Percentiles rank a stretch among this genome's conserved stretches.
These are phyloP conservation scores for Vesta saturnalis DNA, from an alignment of 2,888 invertebrate species.

Conservation along the genomic window DNA sequence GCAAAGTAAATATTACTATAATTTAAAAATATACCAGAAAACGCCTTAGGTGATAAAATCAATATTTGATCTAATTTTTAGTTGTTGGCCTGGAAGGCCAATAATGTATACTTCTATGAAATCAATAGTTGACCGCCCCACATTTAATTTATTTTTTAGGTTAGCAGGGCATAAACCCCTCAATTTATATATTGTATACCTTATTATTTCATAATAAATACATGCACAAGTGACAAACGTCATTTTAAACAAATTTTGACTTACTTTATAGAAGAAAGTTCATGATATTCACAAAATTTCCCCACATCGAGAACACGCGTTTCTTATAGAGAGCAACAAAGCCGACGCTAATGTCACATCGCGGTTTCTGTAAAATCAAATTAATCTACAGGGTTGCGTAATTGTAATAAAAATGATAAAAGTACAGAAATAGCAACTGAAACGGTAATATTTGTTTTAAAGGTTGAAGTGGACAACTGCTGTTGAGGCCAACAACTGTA, in stretches of 20 bases:
- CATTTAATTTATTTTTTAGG: slow-evolving; percentile 2
- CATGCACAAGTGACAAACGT: not conserved
- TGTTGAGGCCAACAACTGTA: not conserved
- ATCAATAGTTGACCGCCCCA: not conserved
- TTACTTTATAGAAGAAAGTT: not conserved
- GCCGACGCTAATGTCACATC: not conserved
- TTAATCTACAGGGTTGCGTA: not conserved
- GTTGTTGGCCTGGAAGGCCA: not conserved
- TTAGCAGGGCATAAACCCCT: not conserved
- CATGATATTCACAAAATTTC: not conserved
- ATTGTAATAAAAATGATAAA: not conserved
- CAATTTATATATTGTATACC: not conserved
- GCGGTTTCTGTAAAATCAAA: not conserved
- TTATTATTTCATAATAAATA: not conserved
- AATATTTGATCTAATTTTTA: not conserved
- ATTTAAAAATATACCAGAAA: not conserved
- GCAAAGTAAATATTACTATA: not conserved
- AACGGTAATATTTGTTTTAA: not conserved
- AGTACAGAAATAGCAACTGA: not conserved
- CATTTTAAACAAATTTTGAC: slow-evolving; percentile 1
- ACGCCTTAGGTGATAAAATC: not conserved
- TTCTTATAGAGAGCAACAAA: not conserved
- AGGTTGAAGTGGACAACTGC: not conserved
- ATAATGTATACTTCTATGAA: not conserved
- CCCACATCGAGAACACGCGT: not conserved